Evolutionary conservation across 2,888 invertebrate species (phyloP).

Genomic region (Lepidochrysops patricia): DNA sequence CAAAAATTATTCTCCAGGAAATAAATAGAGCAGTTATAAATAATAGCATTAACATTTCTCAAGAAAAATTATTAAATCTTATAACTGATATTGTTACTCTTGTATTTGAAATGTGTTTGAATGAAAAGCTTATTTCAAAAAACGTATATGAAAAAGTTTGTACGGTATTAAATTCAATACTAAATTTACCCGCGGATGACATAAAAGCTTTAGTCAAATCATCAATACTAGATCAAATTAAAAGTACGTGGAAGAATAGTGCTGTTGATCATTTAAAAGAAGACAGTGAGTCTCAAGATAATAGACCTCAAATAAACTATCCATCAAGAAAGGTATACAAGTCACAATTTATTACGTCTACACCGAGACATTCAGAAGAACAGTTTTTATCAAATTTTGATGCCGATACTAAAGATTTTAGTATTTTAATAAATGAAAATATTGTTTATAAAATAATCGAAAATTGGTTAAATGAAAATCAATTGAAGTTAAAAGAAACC

Average conservation of each 20-base stretch:
- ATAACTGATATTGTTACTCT: background rate
- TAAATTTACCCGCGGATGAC: background rate
- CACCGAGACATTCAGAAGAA: background rate
- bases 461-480: background rate
- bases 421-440: background rate
- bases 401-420: background rate
- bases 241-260: background rate
- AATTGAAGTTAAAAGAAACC: background rate
- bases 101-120: background rate
- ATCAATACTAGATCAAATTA: background rate
- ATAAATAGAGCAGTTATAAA: background rate
- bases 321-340: background rate
- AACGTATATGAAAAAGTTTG: background rate
- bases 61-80: background rate
- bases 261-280: background rate
- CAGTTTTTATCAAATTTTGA: background rate
- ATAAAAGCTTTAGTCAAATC: background rate
- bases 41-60: background rate
- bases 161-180: background rate
- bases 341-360: background rate
- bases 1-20: background rate
- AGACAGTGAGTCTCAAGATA: background rate
- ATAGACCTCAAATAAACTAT: background rate
- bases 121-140: background rate
- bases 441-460: background rate